Percentiles rank a stretch among this genome's conserved stretches.
Conservation (phyloP, 2,888 invertebrate genomes). For the Elmis aenea region DNA sequence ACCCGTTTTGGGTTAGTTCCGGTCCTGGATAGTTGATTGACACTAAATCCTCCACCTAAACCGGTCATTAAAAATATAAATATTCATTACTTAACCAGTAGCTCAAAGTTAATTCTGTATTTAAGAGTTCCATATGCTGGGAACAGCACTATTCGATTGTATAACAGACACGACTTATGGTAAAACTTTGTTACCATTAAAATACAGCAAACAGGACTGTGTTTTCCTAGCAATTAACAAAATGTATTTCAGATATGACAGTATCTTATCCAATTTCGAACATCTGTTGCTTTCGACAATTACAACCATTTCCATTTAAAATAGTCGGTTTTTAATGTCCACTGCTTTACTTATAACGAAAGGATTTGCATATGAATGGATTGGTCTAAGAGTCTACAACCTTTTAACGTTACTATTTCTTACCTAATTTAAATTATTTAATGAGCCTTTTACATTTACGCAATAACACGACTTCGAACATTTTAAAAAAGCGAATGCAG, state of each 20-base stretch:
- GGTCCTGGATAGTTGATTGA: slow-evolving; percentile 21
- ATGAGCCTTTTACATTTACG: too few relatives aligned
- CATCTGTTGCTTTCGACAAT: slow-evolving; percentile 34
- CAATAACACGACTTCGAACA: too few relatives aligned
- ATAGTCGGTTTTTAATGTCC: slow-evolving; percentile 8
- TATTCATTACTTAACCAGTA: slow-evolving; percentile 38
- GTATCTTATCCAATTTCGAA: slow-evolving; percentile 40
- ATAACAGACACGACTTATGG: slow-evolving; percentile 31
- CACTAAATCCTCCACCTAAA: slow-evolving; percentile 25
- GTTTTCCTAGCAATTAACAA: slow-evolving; percentile 40
- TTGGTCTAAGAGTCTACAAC: slow-evolving; percentile 11
- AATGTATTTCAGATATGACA: slow-evolving; percentile 36
- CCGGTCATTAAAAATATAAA: slow-evolving; percentile 32
- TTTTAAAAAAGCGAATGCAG: too few relatives aligned
- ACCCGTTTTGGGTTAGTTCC: slow-evolving; percentile 13
- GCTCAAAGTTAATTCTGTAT: slow-evolving; percentile 29
- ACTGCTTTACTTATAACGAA: background rate
- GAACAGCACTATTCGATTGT: slow-evolving; percentile 33
- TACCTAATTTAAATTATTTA: too few relatives aligned
- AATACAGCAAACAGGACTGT: slow-evolving; percentile 35
- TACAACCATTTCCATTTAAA: slow-evolving; percentile 19
- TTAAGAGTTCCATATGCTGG: slow-evolving; percentile 35
- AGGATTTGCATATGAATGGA: slow-evolving; percentile 22
- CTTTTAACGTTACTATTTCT: slow-evolving; percentile 13
- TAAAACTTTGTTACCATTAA: slow-evolving; percentile 35